Base-by-base conservation (phyloP, 2,797 vertebrate species). In the Catamblyrhynchus diadema region DNA sequence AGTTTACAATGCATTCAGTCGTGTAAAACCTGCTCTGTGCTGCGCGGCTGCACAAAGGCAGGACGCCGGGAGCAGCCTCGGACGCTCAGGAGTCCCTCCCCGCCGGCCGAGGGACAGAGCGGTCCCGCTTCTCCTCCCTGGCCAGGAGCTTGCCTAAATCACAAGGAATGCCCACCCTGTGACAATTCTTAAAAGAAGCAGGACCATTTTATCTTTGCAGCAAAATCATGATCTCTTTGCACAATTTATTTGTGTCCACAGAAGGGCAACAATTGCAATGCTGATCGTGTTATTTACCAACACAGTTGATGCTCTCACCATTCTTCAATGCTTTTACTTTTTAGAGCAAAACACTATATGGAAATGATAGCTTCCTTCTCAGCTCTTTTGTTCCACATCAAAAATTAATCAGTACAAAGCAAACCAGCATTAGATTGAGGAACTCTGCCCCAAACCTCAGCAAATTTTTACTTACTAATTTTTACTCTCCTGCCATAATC, bases 1-100 rank as follows among this genome's bases (percentile, higher is more conserved):
- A 91, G 94, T 94, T 93, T 94, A 33, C 86, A 59, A 56, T 14
- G 65, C 69, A 8, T 23, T 81, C 72, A 89, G 89, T 79, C 89
- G 7, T 73, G 93, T 81, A 72, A 83, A 87, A 79, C 33, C 74
- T 82, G 72, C 67, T 67, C 69, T 10, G 53, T 16, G 37, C 33
- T 24, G 73, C 19, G 35, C 0, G 2, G 18, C 90, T 2, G 3
- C 81, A 84, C 88, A 90, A 74, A 88, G 70, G 16, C 64, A 53
- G 42, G 39, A 62, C 79, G 39, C 70, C 4, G 50, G 5, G 47
- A 60, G 74, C 47, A 8, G 51, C 60, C 69, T 11, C 18, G 1
- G 42, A 51, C 2, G 0, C 69, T 10, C 6, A 9, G 15, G 32
- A 30, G 35, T 14, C 24, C 35, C 33, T 22, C 2, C 66, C 6